Percentiles rank a stretch among this genome's conserved stretches.
Evolutionary conservation across 2,888 invertebrate species (phyloP).

Genomic region (Prosopocoilus inquinatus): DNA sequence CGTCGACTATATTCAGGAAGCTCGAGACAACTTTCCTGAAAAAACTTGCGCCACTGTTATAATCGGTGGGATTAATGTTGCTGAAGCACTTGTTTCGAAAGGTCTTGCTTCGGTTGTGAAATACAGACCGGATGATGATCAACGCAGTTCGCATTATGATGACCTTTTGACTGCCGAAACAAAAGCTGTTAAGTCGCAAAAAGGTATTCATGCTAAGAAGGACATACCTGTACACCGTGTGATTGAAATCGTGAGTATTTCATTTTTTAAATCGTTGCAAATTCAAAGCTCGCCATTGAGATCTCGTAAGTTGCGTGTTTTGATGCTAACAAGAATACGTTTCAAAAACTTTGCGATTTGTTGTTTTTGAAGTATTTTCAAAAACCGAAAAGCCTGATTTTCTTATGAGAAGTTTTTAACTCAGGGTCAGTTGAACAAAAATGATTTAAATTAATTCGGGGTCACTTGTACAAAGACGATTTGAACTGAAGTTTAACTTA

Average conservation of each 20-base stretch:
- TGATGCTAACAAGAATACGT: too few relatives aligned
- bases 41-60: slow-evolving; percentile 93
- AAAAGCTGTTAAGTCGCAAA: slow-evolving; percentile 83
- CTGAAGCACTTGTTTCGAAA: slow-evolving; percentile 88
- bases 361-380: too few relatives aligned
- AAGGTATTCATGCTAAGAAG: slow-evolving; percentile 85
- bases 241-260: slow-evolving; percentile 67
- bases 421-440: too few relatives aligned
- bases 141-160: slow-evolving; percentile 91
- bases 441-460: too few relatives aligned
- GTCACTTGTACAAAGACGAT: too few relatives aligned
- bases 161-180: slow-evolving; percentile 88
- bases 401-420: too few relatives aligned
- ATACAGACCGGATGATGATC: slow-evolving; percentile 94
- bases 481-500: too few relatives aligned
- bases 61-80: slow-evolving; percentile 85
- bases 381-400: too few relatives aligned
- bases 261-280: not conserved
- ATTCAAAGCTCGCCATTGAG: too few relatives aligned
- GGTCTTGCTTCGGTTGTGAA: slow-evolving; percentile 91
- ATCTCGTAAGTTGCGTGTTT: too few relatives aligned
- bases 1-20: slow-evolving; percentile 95
- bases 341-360: too few relatives aligned
- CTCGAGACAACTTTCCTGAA: slow-evolving; percentile 90
- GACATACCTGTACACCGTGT: slow-evolving; percentile 81